phyloP scores from a whole-genome alignment of 2,888 invertebrate genomes.

The Antheraea assamensis region DNA sequence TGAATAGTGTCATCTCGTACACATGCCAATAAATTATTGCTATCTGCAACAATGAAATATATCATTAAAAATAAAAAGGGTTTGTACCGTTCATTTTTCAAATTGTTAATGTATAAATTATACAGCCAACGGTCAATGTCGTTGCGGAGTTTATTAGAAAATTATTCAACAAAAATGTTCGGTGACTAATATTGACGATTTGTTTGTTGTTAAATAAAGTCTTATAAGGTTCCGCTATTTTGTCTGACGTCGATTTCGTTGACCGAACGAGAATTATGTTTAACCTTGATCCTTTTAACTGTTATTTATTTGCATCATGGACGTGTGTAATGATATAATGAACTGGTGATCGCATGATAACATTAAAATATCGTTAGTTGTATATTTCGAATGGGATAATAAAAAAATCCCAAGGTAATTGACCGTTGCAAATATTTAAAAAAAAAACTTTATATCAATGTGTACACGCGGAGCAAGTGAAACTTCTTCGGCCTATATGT shows the following conservation, averaged over 20 bases:
- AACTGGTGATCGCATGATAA: slow-evolving; percentile 43
- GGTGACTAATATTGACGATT: slow-evolving; percentile 37
- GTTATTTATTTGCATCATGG: slow-evolving; percentile 38
- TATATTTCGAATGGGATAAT: background rate
- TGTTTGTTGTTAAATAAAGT: slow-evolving; percentile 37
- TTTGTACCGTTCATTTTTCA: slow-evolving; percentile 5
- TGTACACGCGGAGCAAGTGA: no score
- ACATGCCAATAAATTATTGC: slow-evolving; percentile 94
- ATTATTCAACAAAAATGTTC: slow-evolving; percentile 45
- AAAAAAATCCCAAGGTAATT: background rate
- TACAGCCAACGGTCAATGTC: slow-evolving; percentile 16
- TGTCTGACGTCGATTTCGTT: slow-evolving; percentile 44
- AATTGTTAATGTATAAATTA: slow-evolving; percentile 19
- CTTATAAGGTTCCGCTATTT: slow-evolving; percentile 39
- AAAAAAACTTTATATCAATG: no score
- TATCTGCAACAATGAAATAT: slow-evolving; percentile 84
- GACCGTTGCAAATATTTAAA: no score
- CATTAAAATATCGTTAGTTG: slow-evolving; percentile 41
- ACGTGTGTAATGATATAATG: slow-evolving; percentile 30
- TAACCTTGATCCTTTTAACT: slow-evolving; percentile 53
- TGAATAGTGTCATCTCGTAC: slow-evolving; percentile 97
- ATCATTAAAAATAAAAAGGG: slow-evolving; percentile 23
- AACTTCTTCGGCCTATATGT: no score
- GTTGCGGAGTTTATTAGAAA: slow-evolving; percentile 41
- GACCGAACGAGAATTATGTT: slow-evolving; percentile 43